Percentiles rank a stretch among this genome's conserved stretches.
These are phyloP conservation scores for Tryphoninae sp. DNA, from an alignment of 2,888 invertebrate species.

Conservation along the genomic window DNA sequence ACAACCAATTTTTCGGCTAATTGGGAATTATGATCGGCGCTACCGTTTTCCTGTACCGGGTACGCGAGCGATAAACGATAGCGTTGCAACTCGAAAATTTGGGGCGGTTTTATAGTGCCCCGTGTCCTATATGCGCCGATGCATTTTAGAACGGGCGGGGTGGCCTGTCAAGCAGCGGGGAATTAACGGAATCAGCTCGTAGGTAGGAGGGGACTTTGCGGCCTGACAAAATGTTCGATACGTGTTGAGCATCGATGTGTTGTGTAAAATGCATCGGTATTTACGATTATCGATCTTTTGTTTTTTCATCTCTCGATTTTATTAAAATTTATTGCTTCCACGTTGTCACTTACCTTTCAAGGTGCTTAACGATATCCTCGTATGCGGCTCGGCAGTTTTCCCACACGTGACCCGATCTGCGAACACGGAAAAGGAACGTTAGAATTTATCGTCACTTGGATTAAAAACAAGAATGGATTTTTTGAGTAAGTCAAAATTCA, in stretches of 20 bases:
- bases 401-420: slow-evolving; percentile 86
- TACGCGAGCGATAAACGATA: slow-evolving; percentile 46
- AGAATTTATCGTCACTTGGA: slow-evolving; percentile 5
- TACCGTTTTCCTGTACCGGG: slow-evolving; percentile 17
- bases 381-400: slow-evolving; percentile 97
- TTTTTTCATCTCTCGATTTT: background rate
- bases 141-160: slow-evolving; percentile 24
- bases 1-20: slow-evolving; percentile 66
- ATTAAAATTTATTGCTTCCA: slow-evolving; percentile 9
- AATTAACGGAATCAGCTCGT: slow-evolving; percentile 50
- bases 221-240: slow-evolving; percentile 38
- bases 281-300: slow-evolving; percentile 2
- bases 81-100: slow-evolving; percentile 43
- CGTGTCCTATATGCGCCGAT: slow-evolving; percentile 29
- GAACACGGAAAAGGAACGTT: slow-evolving; percentile 17
- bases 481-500: background rate
- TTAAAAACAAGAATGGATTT: slow-evolving; percentile 25
- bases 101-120: background rate
- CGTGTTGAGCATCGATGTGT: background rate
- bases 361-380: slow-evolving; percentile 96
- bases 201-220: slow-evolving; percentile 17
- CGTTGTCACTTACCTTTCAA: slow-evolving; percentile 90
- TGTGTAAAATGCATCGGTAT: background rate
- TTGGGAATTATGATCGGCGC: slow-evolving; percentile 65
- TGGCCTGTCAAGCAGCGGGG: slow-evolving; percentile 36